Evolutionary conservation across 2,113 vertebrate species (phyloP).

Genomic region (Himantopus leucocephalus): DNA sequence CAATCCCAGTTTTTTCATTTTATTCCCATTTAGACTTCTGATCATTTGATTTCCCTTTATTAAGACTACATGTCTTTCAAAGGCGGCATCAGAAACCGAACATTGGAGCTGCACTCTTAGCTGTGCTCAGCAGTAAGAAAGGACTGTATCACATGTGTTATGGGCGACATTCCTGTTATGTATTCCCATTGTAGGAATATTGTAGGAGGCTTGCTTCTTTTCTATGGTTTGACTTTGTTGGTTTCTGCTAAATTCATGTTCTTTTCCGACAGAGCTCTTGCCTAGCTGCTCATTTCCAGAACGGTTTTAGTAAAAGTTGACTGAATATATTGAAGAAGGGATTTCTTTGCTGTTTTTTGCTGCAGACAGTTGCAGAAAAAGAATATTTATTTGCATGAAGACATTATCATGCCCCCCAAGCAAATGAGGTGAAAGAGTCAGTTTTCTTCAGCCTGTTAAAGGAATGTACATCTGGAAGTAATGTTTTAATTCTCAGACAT

Average conservation of each 20-base stretch:
- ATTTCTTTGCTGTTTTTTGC: background rate
- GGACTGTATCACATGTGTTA: background rate
- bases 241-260: background rate
- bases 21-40: background rate
- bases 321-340: background rate
- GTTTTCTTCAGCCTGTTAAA: conserved; percentile 15
- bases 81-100: background rate
- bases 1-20: background rate
- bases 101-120: background rate
- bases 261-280: background rate
- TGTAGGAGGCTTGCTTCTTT: background rate
- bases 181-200: background rate
- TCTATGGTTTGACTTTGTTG: background rate
- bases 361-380: background rate
- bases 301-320: background rate
- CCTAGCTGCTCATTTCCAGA: background rate
- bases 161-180: background rate
- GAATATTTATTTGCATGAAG: background rate
- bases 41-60: background rate
- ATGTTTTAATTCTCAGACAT: conserved; percentile 25
- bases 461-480: background rate
- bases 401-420: background rate
- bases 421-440: background rate
- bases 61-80: background rate
- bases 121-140: background rate